Percentiles rank a stretch among this genome's conserved stretches.
phyloP scores from a whole-genome alignment of 2,797 vertebrate species.

The Falco biarmicus region DNA sequence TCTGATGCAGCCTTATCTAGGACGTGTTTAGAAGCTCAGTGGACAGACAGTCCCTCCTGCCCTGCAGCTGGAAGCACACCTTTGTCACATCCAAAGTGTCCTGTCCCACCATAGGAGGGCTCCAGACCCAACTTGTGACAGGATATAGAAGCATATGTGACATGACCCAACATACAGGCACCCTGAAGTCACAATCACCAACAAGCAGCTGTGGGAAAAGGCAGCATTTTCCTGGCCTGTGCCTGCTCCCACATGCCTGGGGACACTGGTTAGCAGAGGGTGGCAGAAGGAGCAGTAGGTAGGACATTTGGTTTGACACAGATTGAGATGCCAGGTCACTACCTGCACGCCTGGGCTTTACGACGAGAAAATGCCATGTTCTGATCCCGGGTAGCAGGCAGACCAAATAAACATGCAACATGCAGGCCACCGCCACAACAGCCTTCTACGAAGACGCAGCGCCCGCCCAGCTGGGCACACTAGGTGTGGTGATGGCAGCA shows the following conservation, averaged over 20 bases:
- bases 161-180: fast-evolving
- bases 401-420: neutral
- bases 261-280: neutral
- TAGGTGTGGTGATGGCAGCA: fast-evolving
- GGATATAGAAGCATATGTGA: neutral
- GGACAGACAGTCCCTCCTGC: neutral
- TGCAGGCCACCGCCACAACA: neutral
- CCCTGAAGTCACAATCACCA: neutral
- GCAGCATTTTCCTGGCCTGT: neutral
- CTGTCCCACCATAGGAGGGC: fast-evolving
- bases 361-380: fast-evolving
- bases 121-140: neutral
- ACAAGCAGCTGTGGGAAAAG: neutral
- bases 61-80: neutral
- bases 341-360: neutral
- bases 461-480: too few species aligned
- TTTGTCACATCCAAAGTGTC: neutral
- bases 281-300: too few species aligned
- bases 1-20: neutral
- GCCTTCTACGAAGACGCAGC: fast-evolving
- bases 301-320: neutral
- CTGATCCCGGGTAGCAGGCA: neutral
- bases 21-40: neutral
- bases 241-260: neutral
- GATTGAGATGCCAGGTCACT: neutral